A percentile compares a stretch with the other conserved stretches of the same genome.
Evolutionary conservation across 2,113 vertebrate genomes (phyloP).

Genomic region (Scolopax mira): DNA sequence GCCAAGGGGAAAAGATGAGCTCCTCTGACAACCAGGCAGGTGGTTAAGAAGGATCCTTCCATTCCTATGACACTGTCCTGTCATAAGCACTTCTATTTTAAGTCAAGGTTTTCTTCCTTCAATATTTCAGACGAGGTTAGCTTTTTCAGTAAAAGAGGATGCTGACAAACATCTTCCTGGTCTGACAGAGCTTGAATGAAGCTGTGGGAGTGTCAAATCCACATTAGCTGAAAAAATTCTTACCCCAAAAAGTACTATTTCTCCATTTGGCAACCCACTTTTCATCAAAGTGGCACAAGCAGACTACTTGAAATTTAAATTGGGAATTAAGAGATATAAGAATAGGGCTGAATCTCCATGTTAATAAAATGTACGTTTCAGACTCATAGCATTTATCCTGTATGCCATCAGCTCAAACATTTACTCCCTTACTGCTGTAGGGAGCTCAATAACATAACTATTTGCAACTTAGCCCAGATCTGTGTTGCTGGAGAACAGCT

Average conservation of each 20-base stretch:
- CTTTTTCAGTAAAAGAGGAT: background rate
- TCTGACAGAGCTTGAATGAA: background rate
- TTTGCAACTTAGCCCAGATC: background rate
- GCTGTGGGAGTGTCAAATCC: background rate
- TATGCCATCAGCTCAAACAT: background rate
- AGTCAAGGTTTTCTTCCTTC: conserved; percentile 8
- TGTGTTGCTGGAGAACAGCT: background rate
- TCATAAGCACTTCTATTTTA: conserved; percentile 40
- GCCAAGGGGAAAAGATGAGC: background rate
- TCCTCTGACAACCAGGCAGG: conserved; percentile 21
- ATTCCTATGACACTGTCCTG: background rate
- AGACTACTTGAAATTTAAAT: background rate
- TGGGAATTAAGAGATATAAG: background rate
- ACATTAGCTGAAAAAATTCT: background rate
- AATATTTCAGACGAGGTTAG: conserved; percentile 11
- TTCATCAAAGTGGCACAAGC: background rate
- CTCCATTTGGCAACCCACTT: background rate
- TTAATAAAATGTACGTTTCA: background rate
- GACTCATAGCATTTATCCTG: background rate
- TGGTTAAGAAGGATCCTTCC: background rate
- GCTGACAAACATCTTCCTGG: conserved; percentile 1
- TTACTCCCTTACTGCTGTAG: background rate
- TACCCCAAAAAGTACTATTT: background rate
- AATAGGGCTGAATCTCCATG: background rate
- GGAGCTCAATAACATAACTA: background rate